phyloP scores from a whole-genome alignment of 2,113 vertebrate genomes.

The Corythornis vintsioides region DNA sequence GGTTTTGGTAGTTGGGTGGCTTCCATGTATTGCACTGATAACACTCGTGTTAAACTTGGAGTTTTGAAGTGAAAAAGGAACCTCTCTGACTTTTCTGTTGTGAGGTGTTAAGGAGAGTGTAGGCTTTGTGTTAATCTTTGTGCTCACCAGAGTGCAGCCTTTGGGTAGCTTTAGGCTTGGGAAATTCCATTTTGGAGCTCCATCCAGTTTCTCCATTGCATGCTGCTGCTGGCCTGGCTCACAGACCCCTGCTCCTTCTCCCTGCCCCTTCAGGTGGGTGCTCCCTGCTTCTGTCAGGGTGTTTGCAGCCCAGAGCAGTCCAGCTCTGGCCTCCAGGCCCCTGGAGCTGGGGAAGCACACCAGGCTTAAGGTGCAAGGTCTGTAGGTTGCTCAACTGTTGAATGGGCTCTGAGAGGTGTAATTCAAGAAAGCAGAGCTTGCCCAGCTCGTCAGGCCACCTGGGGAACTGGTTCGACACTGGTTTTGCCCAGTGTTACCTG shows the following conservation, averaged over 20 bases:
- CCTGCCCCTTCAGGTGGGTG: not conserved
- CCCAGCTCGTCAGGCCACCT: not conserved
- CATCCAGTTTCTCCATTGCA: not conserved
- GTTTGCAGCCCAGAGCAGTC: too few species aligned
- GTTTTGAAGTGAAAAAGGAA: not conserved
- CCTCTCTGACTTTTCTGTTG: not conserved
- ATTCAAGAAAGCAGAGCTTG: constrained; percentile 6
- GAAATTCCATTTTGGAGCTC: not conserved
- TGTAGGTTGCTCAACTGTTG: constrained; percentile 4
- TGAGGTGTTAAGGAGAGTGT: not conserved
- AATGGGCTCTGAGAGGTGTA: not conserved
- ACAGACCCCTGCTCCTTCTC: not conserved
- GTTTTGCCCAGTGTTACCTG: not conserved
- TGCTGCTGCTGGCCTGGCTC: not conserved
- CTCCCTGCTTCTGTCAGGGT: too few species aligned
- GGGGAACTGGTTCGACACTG: not conserved
- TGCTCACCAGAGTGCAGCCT: not conserved
- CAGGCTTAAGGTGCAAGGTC: not conserved
- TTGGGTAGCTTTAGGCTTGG: constrained; percentile 36
- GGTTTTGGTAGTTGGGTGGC: not conserved
- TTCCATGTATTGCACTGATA: not conserved
- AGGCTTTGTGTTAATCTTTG: not conserved
- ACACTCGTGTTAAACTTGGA: not conserved
- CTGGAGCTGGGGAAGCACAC: accelerated
- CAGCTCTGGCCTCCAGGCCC: accelerated